Percentiles rank a stretch among this genome's conserved stretches.
Evolutionary conservation across 2,888 invertebrate genomes (phyloP).

Genomic region (Escarpia spicata): DNA sequence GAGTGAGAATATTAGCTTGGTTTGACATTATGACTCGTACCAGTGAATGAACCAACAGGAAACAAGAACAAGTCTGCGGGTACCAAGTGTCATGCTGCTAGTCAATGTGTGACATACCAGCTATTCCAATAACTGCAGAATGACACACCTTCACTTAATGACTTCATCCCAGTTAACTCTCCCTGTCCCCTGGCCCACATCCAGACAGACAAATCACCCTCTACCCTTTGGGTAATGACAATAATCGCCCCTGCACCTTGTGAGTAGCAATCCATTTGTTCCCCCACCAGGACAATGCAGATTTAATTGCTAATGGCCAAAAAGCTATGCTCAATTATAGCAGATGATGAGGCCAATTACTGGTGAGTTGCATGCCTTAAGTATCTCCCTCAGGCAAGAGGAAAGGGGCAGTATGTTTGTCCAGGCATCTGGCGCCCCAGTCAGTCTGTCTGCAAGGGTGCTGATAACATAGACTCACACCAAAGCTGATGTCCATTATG

Average conservation of each 20-base stretch:
- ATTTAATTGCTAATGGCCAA: slow-evolving; percentile 16
- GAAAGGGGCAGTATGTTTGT: slow-evolving; percentile 13
- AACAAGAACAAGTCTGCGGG: background rate
- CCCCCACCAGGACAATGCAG: slow-evolving; percentile 8
- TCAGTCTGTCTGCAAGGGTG: background rate
- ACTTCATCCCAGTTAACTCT: slow-evolving; percentile 16
- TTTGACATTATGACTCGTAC: background rate
- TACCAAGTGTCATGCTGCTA: background rate
- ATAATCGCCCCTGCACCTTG: background rate
- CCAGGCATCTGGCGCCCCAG: background rate
- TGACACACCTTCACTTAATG: background rate
- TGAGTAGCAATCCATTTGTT: slow-evolving; percentile 13
- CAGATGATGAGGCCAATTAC: slow-evolving; percentile 5
- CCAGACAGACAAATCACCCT: background rate
- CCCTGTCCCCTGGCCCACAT: background rate
- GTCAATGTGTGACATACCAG: background rate
- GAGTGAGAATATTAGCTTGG: background rate
- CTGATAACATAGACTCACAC: background rate
- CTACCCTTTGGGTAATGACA: background rate
- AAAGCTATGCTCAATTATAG: slow-evolving; percentile 13
- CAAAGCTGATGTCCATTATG: background rate
- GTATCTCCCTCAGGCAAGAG: background rate
- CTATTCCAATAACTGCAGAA: background rate
- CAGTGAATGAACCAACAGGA: background rate
- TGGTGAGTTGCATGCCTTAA: background rate